phyloP scores from a whole-genome alignment of 2,113 vertebrate species.

The Aythya baeri region DNA sequence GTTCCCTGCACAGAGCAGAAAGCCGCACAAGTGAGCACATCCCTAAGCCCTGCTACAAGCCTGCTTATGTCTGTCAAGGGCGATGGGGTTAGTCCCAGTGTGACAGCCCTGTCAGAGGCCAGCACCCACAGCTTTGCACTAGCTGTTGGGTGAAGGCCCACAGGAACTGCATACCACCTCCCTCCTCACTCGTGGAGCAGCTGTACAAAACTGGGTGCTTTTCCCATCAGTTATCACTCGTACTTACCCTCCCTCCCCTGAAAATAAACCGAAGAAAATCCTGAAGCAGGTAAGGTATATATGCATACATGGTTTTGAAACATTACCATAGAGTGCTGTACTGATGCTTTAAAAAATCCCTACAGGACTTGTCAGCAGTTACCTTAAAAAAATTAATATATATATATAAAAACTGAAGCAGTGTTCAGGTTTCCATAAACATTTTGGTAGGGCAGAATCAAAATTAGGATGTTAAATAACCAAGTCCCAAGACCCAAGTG shows the following conservation, averaged over 20 bases:
- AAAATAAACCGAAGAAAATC: not conserved
- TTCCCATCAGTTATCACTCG: not conserved
- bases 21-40: fast-evolving
- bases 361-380: not conserved
- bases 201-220: not conserved
- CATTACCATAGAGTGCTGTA: not conserved
- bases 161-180: not conserved
- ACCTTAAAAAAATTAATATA: not conserved
- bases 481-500: not conserved
- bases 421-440: not conserved
- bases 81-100: fast-evolving
- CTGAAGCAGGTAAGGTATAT: not conserved
- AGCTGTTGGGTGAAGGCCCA: not conserved
- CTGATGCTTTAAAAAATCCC: not conserved
- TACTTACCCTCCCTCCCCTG: not conserved
- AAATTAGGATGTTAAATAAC: slow-evolving; percentile 9
- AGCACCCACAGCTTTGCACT: not conserved
- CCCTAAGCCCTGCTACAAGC: fast-evolving
- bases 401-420: not conserved
- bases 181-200: not conserved
- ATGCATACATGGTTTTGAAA: not conserved
- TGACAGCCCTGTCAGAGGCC: not conserved
- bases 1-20: not conserved
- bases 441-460: not conserved
- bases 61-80: not conserved